Conservation (phyloP, 2,797 vertebrate species). For the Rhinatrema bivittatum region DNA sequence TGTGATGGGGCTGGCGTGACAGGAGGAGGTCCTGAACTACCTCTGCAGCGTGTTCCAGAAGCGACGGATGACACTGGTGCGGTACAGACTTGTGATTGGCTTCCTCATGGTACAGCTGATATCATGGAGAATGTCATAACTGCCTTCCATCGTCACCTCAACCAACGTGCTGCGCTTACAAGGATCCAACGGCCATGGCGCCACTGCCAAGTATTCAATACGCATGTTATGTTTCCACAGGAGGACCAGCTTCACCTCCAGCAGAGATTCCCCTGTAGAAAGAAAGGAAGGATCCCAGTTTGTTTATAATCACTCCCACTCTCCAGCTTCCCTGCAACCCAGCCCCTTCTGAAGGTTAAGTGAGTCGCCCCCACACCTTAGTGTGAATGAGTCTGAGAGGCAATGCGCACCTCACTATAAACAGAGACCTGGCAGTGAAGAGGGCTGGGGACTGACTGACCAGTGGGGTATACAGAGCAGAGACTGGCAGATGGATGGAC, state of each 20-base stretch:
- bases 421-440: too few species aligned
- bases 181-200: constrained; percentile 83
- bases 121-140: constrained; percentile 95
- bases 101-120: constrained; percentile 96
- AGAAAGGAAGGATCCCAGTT: neutral
- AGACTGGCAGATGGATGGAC: too few species aligned
- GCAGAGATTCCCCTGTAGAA: constrained; percentile 73
- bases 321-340: too few species aligned
- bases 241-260: constrained; percentile 90
- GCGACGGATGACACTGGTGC: constrained; percentile 90
- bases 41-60: constrained; percentile 98
- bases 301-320: too few species aligned
- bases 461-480: too few species aligned
- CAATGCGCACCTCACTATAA: too few species aligned
- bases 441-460: too few species aligned
- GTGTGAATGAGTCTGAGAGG: too few species aligned
- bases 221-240: constrained; percentile 98
- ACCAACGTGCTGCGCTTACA: constrained; percentile 78
- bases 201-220: constrained; percentile 84
- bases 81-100: constrained; percentile 91
- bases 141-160: constrained; percentile 96
- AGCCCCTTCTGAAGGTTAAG: too few species aligned
- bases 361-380: too few species aligned
- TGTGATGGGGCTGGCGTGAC: accelerated
- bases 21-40: too few species aligned